Evolutionary conservation across 2,113 vertebrate genomes (phyloP).

Genomic region (Rhynchopsitta pachyrhyncha): DNA sequence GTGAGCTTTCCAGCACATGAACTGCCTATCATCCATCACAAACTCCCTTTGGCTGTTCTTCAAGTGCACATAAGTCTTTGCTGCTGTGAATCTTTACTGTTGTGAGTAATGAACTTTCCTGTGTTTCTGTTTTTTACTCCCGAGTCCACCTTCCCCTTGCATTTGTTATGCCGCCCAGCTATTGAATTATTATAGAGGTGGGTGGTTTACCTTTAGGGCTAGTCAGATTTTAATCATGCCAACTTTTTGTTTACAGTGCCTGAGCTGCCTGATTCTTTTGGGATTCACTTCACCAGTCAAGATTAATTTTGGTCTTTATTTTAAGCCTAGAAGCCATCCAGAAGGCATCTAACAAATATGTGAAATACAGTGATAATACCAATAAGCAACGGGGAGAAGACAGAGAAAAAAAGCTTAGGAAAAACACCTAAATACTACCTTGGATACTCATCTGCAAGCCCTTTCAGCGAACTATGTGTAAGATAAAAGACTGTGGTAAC

Average conservation of each 20-base stretch:
- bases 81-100: neutral
- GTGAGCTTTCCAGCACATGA: neutral
- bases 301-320: neutral
- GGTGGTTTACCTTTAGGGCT: neutral
- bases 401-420: neutral
- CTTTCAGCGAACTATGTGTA: neutral
- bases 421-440: neutral
- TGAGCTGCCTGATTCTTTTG: neutral
- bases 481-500: constrained; percentile 7
- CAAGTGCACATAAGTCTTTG: neutral
- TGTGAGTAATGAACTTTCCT: neutral
- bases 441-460: neutral
- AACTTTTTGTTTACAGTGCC: neutral
- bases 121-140: neutral
- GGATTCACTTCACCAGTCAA: neutral
- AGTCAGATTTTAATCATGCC: neutral
- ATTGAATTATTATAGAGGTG: neutral
- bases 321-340: neutral
- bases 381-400: neutral
- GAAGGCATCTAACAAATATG: neutral
- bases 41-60: neutral
- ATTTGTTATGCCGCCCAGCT: neutral
- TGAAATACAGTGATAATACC: neutral
- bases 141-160: neutral
- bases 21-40: constrained; percentile 5